Conservation (phyloP, 23 tunicate genomes). For the Trididemnum clinides region DNA sequence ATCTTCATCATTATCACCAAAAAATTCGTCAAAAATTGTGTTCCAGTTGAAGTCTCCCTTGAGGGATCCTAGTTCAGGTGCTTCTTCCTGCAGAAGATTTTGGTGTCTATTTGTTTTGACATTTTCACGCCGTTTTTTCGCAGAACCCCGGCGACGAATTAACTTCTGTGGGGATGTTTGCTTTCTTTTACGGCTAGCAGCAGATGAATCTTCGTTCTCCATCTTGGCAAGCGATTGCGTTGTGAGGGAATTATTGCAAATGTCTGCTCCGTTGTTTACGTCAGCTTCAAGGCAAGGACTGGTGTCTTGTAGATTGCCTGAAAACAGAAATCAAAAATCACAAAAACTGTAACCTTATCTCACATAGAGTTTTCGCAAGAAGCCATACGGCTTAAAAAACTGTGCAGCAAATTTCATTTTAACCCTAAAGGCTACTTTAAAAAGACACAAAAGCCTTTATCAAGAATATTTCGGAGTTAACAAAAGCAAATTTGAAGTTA, state of each 20-base stretch:
- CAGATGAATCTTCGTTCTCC: not conserved
- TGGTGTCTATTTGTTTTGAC: not conserved
- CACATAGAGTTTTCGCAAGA: not conserved
- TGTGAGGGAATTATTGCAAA: not conserved
- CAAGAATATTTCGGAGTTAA: no score
- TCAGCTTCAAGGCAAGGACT: not conserved
- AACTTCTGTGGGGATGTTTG: constrained; percentile 68
- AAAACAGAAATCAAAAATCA: not conserved
- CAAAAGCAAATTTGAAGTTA: no score
- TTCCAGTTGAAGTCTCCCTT: constrained; percentile 93
- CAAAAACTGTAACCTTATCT: not conserved
- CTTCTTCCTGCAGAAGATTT: constrained; percentile 69
- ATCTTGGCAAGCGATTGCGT: not conserved
- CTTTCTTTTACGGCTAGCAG: constrained; percentile 46
- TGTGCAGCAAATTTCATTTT: no score
- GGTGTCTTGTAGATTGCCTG: not conserved
- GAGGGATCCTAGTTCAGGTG: constrained; percentile 90
- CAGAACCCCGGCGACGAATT: constrained; percentile 8
- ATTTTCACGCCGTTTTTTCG: constrained; percentile 4
- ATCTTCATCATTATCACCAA: not conserved
- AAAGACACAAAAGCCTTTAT: no score
- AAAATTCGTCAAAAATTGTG: constrained; percentile 70
- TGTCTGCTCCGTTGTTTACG: not conserved
- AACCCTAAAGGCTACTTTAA: no score
- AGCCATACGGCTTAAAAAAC: not conserved